Evolutionary conservation across 1,140 invertebrate genomes (phyloP).

Genomic region (Muscidifurax raptorellus): DNA sequence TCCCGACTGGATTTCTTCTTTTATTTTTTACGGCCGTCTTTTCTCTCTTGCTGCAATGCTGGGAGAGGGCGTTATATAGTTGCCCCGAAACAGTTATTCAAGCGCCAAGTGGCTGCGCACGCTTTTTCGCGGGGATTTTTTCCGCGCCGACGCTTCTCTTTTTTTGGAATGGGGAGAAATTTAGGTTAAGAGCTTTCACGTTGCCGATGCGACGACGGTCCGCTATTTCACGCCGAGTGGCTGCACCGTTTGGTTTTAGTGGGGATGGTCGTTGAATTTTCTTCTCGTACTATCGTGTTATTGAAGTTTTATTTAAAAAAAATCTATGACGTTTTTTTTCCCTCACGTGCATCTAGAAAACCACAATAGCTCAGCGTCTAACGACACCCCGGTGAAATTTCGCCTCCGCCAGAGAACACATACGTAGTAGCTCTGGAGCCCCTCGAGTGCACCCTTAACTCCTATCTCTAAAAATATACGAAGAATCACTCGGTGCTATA

Average conservation of each 20-base stretch:
- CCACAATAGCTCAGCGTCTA: too few relatives aligned
- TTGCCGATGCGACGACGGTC: neutral
- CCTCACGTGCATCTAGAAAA: too few relatives aligned
- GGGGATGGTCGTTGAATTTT: too few relatives aligned
- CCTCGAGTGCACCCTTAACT: too few relatives aligned
- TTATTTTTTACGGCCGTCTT: slow-evolving; percentile 7
- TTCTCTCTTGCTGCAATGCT: neutral
- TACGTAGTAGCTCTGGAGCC: too few relatives aligned
- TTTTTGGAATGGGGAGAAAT: neutral
- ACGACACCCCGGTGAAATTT: too few relatives aligned
- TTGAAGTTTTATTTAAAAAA: too few relatives aligned
- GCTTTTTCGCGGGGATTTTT: neutral
- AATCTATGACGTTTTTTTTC: too few relatives aligned
- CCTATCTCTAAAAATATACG: neutral
- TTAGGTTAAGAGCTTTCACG: neutral
- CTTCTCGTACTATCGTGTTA: too few relatives aligned
- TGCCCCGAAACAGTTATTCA: neutral
- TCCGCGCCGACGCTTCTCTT: neutral
- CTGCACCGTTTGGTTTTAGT: too few relatives aligned
- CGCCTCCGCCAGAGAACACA: too few relatives aligned
- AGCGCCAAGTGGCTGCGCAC: neutral
- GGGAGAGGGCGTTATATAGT: neutral
- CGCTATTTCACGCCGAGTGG: neutral
- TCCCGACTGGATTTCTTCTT: neutral
- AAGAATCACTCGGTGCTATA: neutral